These are phyloP conservation scores for Hydra vulgaris DNA, from an alignment of 30 jellyfish, hydroid and myxozoan species.

Conservation along the genomic window DNA sequence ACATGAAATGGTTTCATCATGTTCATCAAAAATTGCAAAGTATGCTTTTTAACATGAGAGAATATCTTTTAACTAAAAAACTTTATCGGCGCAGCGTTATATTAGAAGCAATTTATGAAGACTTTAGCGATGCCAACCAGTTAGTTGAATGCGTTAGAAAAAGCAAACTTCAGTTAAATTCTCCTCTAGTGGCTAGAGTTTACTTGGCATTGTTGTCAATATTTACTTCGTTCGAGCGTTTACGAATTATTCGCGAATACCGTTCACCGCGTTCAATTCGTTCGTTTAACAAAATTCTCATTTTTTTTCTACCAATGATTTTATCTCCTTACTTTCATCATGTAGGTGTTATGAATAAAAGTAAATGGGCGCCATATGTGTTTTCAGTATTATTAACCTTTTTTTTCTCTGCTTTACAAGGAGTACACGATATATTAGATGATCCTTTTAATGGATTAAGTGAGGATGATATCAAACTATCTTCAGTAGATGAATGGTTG, in stretches of 20 bases:
- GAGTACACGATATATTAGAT: constrained; percentile 44
- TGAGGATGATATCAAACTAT: constrained; percentile 75
- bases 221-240: constrained; percentile 62
- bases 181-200: constrained; percentile 29
- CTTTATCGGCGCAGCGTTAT: not conserved
- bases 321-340: constrained; percentile 70
- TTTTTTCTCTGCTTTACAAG: constrained; percentile 41
- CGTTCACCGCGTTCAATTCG: constrained; percentile 90
- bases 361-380: constrained; percentile 65
- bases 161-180: not conserved
- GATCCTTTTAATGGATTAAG: constrained; percentile 93
- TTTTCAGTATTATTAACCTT: constrained; percentile 61
- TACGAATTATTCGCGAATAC: constrained; percentile 82
- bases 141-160: not conserved
- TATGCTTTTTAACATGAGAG: not conserved
- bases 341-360: constrained; percentile 36
- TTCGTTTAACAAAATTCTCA: constrained; percentile 66
- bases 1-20: constrained; percentile 20
- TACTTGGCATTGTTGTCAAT: constrained; percentile 32
- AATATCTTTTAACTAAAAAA: not conserved
- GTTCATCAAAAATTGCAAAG: constrained; percentile 24
- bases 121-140: not conserved
- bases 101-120: not conserved
- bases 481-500: constrained; percentile 78
- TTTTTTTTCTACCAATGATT: constrained; percentile 59